Percentiles rank a stretch among this genome's conserved stretches.
Conservation (phyloP, 2,888 invertebrate species). For the Selenia dentaria region DNA sequence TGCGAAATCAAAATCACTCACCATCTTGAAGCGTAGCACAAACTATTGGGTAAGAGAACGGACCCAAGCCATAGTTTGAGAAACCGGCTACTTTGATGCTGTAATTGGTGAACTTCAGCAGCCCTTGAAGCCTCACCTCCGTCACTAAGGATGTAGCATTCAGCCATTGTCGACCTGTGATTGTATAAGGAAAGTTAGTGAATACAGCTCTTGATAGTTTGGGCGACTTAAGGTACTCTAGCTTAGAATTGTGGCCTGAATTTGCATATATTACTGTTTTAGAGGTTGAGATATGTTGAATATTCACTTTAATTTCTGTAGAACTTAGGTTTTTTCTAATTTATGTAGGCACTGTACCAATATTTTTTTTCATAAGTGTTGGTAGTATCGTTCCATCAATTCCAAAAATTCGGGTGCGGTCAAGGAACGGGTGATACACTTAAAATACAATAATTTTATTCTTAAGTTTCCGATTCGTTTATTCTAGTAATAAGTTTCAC, state of each 20-base stretch:
- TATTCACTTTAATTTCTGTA: too few species aligned
- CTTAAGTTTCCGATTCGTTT: too few species aligned
- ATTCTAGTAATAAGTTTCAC: too few species aligned
- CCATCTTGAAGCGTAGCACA: slow-evolving; percentile 94
- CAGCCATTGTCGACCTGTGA: slow-evolving; percentile 71
- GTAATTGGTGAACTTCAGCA: slow-evolving; percentile 94
- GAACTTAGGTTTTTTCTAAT: too few species aligned
- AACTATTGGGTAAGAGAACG: slow-evolving; percentile 90
- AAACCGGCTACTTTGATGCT: slow-evolving; percentile 93
- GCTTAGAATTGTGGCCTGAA: slow-evolving; percentile 12
- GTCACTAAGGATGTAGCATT: slow-evolving; percentile 87
- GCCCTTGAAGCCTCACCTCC: slow-evolving; percentile 90
- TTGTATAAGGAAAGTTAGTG: slow-evolving; percentile 1
- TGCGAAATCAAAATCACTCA: slow-evolving; percentile 58
- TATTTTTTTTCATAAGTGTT: too few species aligned
- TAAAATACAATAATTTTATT: too few species aligned
- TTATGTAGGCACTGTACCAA: too few species aligned
- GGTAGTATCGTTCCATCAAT: too few species aligned
- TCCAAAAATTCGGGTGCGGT: too few species aligned
- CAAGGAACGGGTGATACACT: too few species aligned
- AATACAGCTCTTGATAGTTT: slow-evolving; percentile 9
- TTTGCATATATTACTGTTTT: slow-evolving; percentile 14
- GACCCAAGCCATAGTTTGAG: slow-evolving; percentile 93
- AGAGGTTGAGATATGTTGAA: slow-evolving; percentile 8
- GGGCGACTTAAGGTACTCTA: neutral